Base-by-base conservation (phyloP, 1,140 invertebrate species). In the Portunus trituberculatus region DNA sequence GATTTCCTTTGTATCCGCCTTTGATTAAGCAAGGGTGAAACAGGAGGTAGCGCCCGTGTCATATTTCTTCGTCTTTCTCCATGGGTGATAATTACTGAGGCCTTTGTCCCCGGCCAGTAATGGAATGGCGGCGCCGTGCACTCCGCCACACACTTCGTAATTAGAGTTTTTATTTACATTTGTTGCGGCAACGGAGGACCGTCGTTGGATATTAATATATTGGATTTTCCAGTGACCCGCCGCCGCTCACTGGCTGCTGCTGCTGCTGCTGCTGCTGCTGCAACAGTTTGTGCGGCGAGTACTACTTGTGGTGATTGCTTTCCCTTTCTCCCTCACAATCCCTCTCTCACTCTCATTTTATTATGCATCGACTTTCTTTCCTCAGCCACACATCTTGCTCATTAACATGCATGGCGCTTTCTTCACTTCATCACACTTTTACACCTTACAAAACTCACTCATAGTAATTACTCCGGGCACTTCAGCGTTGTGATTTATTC, bases 1-100 rank as follows among this genome's bases (percentile, higher is more conserved):
- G 94, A 95, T 95, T 95, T 95, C 94, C 94, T 95, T 95, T 95
- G 94, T 95, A 92, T 76, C 84, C 32, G 91, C 83, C 94, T 95
- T 95, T 95, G 94, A 95, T 95, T 95, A 95, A 95, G 94, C 91
- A 95, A 88, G 94, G 91, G 94, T 88, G 94, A 88, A 95, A 92
- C 94, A 92, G 94, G 91, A 59, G 91, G 91, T 95, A 59, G 86
- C 93, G 39, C 32, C n/a, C 93, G 88, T 91, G 87, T 94, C 93
- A 84, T 94, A 94, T 91, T 91, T 94, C 93, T 94, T 94, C 93
- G 93, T 91, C 93, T 48, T 94, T 91, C 88, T 91, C 93, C 87
- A 31, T 32, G n/a, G 88, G 31, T 94, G 88, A 94, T 94, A 84
- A 94, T 91, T 91, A 84, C 88, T 91, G 76, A 46, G 39, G 25